Base-by-base conservation (phyloP, 2,113 vertebrate genomes). In the Sebastes fasciatus region DNA sequence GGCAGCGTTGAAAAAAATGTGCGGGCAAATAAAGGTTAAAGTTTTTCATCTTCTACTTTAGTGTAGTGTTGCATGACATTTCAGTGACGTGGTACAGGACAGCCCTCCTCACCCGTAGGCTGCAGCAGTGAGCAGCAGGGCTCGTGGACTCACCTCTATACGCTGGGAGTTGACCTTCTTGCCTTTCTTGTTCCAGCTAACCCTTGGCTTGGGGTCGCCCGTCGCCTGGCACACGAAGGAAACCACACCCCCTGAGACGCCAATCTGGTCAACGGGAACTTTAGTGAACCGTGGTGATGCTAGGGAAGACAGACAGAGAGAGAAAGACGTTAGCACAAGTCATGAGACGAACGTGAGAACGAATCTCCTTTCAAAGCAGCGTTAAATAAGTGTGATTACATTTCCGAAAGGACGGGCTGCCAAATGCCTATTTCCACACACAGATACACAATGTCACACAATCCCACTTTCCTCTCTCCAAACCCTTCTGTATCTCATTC, bases 131-230 rank as follows among this genome's bases (percentile, higher is more conserved):
- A 21, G 45, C 49, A 42, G 6, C 63, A 21, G 42, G 8, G 9
- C 54, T 43, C 8, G 8, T 8, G 12, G 49, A 74, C 94, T 94
- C 85, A 99, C 98, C 98, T 99, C 98, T 8, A 99, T 99, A 60
- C 98, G 96, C 91, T 99, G 98, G 0, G 98, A 99, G 91, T 98
- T 99, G 86, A 99, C 98, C 83, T 98, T 98, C 92, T 99, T 99
- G 72, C 98, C 98, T 80, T 99, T 99, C 94, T 99, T 99, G 94
- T 98, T 99, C 98, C 98, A 99, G 85, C 97, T 98, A 69, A 99
- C 98, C 62, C 95, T 96, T 0, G 98, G 98, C 91, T 98, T 98
- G 16, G 98, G 98, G 87, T 99, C 97, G 0, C 98, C 98, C 0
- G 96, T 96, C 0, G 98, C 98, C 87, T 99, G 98, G 93, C 98